Conservation (phyloP, 2,888 invertebrate genomes). For the Eupithecia centaureata region DNA sequence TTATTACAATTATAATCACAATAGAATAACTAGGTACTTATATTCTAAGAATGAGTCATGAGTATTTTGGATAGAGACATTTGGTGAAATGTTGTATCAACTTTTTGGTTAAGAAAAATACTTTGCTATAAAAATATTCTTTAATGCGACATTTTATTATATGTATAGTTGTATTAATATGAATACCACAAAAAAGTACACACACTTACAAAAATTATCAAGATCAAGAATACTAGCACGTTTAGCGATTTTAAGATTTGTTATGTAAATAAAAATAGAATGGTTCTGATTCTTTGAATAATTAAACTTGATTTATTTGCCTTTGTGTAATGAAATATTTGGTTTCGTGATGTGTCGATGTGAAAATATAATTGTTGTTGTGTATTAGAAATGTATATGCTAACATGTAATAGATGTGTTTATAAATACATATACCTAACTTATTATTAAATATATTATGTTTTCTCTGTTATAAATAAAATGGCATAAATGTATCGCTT, state of each 20-base stretch:
- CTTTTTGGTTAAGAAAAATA: neutral
- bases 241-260: neutral
- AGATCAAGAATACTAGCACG: no score
- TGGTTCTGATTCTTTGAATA: neutral
- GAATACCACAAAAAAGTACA: no score
- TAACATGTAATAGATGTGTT: conserved; percentile 40
- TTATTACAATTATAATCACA: conserved; percentile 59
- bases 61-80: neutral
- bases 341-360: neutral
- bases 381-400: conserved; percentile 31
- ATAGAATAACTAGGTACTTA: conserved; percentile 33
- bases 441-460: conserved; percentile 58
- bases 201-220: no score
- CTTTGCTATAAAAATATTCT: no score
- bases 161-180: no score
- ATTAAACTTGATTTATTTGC: neutral
- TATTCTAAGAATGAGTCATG: neutral
- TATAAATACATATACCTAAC: conserved; percentile 22
- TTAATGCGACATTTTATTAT: no score
- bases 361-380: conserved; percentile 24
- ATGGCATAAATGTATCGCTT: conserved; percentile 75
- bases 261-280: neutral
- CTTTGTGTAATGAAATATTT: neutral
- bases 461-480: conserved; percentile 73
- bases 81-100: neutral